These are phyloP conservation scores for Eristalis tenax DNA, from an alignment of 2,888 invertebrate species.

Conservation along the genomic window DNA sequence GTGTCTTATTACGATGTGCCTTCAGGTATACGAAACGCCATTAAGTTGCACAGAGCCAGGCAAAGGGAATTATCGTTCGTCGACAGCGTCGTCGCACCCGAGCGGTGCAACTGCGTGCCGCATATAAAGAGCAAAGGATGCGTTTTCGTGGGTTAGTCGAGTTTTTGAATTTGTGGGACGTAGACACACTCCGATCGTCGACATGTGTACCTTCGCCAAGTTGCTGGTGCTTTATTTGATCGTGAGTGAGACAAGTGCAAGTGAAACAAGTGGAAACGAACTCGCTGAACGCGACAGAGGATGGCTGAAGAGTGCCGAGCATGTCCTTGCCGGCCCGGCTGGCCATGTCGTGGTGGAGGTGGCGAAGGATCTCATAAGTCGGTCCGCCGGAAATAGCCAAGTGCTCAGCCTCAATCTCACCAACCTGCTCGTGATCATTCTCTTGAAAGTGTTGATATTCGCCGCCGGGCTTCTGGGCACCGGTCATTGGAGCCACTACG, in stretches of 20 bases:
- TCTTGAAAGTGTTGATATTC: conserved; percentile 91
- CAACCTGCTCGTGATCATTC: conserved; percentile 89
- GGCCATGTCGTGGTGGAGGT: conserved; percentile 80
- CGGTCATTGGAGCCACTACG: conserved; percentile 85
- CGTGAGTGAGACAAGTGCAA: conserved; percentile 50
- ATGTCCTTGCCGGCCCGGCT: conserved; percentile 78
- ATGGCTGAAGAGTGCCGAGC: conserved; percentile 78
- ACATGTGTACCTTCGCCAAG: conserved; percentile 40
- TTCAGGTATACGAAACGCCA: conserved; percentile 60
- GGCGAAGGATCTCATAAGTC: conserved; percentile 86
- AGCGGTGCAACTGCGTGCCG: neutral
- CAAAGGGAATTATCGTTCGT: conserved; percentile 47
- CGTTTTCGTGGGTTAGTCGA: conserved; percentile 40
- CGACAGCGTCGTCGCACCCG: neutral
- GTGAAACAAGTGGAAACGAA: conserved; percentile 58
- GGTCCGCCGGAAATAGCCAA: conserved; percentile 88
- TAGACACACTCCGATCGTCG: conserved; percentile 2
- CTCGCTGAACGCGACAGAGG: conserved; percentile 71
- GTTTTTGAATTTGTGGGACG: conserved; percentile 38
- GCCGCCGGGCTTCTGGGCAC: conserved; percentile 90
- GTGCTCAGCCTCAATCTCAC: conserved; percentile 90
- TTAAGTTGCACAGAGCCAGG: conserved; percentile 49
- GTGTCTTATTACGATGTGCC: conserved; percentile 55
- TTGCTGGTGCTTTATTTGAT: conserved; percentile 46
- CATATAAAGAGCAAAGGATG: conserved; percentile 63